These are phyloP conservation scores for Frieseomelitta varia DNA, from an alignment of 1,140 invertebrate genomes.

Conservation along the genomic window DNA sequence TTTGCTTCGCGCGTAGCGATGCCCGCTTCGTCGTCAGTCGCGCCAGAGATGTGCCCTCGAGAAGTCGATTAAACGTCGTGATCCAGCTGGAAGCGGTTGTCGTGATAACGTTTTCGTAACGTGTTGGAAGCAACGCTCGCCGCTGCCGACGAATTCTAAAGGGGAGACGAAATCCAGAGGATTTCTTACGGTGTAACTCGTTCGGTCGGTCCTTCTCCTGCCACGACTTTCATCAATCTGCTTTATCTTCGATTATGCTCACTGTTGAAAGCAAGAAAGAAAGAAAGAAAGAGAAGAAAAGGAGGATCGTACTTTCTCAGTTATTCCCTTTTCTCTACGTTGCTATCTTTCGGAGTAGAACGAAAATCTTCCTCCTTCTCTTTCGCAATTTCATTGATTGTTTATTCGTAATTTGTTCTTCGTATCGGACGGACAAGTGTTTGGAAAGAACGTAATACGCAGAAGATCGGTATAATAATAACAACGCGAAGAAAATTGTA, in stretches of 20 bases:
- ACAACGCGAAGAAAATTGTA: too few species aligned
- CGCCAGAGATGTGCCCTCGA: slow-evolving; percentile 72
- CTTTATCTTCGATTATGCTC: not conserved
- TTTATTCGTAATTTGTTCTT: too few species aligned
- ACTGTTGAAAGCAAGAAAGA: not conserved
- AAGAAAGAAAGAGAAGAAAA: not conserved
- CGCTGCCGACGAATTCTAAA: not conserved
- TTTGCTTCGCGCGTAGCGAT: slow-evolving; percentile 47
- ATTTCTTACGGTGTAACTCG: slow-evolving; percentile 37
- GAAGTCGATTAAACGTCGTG: slow-evolving; percentile 59
- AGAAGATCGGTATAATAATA: too few species aligned
- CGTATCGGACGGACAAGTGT: too few species aligned
- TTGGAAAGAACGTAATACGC: too few species aligned
- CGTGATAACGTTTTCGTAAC: not conserved
- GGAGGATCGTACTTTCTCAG: not conserved
- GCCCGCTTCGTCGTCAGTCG: slow-evolving; percentile 70
- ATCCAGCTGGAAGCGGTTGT: slow-evolving; percentile 51
- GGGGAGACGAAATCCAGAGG: slow-evolving; percentile 27
- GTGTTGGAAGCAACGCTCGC: not conserved
- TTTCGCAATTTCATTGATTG: too few species aligned
- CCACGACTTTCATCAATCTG: slow-evolving; percentile 4
- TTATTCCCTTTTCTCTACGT: not conserved
- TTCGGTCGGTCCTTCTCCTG: slow-evolving; percentile 39
- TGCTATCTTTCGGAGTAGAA: too few species aligned
- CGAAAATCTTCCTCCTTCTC: too few species aligned